Evolutionary conservation across 2,797 vertebrate genomes (phyloP).

Genomic region (Echiichthys vipera): DNA sequence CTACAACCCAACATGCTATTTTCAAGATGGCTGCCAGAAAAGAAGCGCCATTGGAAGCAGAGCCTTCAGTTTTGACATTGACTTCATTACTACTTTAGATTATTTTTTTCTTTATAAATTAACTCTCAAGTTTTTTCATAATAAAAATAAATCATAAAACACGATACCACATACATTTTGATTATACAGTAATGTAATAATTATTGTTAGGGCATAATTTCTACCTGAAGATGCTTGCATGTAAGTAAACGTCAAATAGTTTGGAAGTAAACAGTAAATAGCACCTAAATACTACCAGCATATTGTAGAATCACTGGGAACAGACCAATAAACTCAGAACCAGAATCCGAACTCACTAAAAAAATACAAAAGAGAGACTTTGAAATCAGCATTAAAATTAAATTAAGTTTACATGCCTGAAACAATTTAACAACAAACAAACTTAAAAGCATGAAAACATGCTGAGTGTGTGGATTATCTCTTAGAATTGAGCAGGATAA

Average conservation of each 20-base stretch:
- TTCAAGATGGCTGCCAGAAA: conserved; percentile 56
- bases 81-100: conserved; percentile 10
- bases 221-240: not conserved
- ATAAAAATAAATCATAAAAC: not conserved
- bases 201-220: not conserved
- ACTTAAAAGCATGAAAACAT: conserved; percentile 57
- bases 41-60: conserved; percentile 14
- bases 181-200: not conserved
- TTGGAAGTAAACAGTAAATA: not conserved
- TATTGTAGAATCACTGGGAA: conserved; percentile 37
- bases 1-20: conserved; percentile 73
- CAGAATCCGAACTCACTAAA: conserved; percentile 7
- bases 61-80: not conserved
- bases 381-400: conserved; percentile 24
- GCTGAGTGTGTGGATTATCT: conserved; percentile 68
- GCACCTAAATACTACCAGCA: not conserved
- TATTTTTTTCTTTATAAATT: no score
- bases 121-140: no score
- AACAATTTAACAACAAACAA: conserved; percentile 36
- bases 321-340: conserved; percentile 20
- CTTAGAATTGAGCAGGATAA: conserved; percentile 68
- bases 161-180: not conserved
- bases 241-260: not conserved
- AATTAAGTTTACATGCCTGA: conserved; percentile 26
- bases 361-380: conserved; percentile 3